Base-by-base conservation (phyloP, 2,888 invertebrate genomes). In the Rhodophaea formosa region DNA sequence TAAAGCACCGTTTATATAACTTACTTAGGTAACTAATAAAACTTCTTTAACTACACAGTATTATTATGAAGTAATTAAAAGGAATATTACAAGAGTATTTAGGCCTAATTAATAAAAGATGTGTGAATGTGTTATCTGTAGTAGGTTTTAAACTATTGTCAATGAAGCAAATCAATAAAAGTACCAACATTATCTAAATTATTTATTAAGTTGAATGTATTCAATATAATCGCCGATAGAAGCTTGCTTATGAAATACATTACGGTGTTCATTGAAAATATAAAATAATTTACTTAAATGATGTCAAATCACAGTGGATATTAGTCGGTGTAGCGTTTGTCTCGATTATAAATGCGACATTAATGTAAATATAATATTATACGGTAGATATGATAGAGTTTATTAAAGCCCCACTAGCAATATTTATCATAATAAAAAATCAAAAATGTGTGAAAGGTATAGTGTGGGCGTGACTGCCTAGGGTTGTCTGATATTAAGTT, bases 381-480 rank as follows among this genome's bases (percentile, higher is more conserved):
- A 17, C 12, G 12, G 46, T 35, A 53, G 23, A 17, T 39, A 39
- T 42, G n/a, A n/a, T 52, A 35, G 42, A 53, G 16, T 39, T 42
- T n/a, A 39, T 39, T 17, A 17, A 39, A 10, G 42, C 23, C 29
- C 53, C 29, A 29, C 53, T 43, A n/a, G 53, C 35, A 53, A 17
- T 42, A 53, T 53, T 43, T 53, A 53, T 42, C 53, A 53, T 42
- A 23, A 53, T 53, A 53, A 30, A 53, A 23, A 29, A 53, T n/a
- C 29, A 42, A 53, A 53, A 14, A 53, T 53, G 53, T 53, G 43
- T 42, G 53, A 53, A 30, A 53, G 30, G 43, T 30, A 14, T 23
- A 43, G 53, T 15, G 53, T 53, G 53, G 53, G 53, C 15, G 53
- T 43, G 8, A 8, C 6, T 3, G 7, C 12, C 3, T 10, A 43